phyloP scores from a whole-genome alignment of 2,888 invertebrate genomes.

The Antitype chi region DNA sequence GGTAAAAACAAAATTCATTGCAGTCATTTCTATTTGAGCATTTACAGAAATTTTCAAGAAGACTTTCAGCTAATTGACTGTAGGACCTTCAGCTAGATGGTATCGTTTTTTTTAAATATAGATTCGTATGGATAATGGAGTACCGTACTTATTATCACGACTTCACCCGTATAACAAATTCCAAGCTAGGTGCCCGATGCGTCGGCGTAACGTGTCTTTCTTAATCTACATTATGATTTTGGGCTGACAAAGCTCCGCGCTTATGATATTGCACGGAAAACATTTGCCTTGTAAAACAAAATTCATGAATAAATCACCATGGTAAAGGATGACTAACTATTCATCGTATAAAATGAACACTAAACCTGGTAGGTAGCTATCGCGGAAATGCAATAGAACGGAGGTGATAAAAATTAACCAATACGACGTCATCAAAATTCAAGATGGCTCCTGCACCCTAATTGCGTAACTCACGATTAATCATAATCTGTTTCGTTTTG shows the following conservation, averaged over 20 bases:
- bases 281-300: conserved; percentile 39
- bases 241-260: conserved; percentile 43
- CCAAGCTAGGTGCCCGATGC: conserved; percentile 1
- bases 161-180: background rate
- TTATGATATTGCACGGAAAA: conserved; percentile 52
- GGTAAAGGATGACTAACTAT: conserved; percentile 33
- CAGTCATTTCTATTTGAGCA: background rate
- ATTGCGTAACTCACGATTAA: no score
- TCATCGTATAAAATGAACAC: background rate
- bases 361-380: background rate
- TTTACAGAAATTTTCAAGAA: background rate
- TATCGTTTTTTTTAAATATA: background rate
- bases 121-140: background rate
- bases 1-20: background rate
- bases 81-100: no score
- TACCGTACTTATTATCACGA: background rate
- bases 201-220: background rate
- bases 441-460: background rate
- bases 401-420: background rate
- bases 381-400: background rate
- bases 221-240: conserved; percentile 46
- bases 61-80: no score
- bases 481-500: no score
- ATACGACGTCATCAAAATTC: background rate
- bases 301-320: conserved; percentile 56